Base-by-base conservation (phyloP, 2,113 vertebrate species). In the Urocitellus parryii region DNA sequence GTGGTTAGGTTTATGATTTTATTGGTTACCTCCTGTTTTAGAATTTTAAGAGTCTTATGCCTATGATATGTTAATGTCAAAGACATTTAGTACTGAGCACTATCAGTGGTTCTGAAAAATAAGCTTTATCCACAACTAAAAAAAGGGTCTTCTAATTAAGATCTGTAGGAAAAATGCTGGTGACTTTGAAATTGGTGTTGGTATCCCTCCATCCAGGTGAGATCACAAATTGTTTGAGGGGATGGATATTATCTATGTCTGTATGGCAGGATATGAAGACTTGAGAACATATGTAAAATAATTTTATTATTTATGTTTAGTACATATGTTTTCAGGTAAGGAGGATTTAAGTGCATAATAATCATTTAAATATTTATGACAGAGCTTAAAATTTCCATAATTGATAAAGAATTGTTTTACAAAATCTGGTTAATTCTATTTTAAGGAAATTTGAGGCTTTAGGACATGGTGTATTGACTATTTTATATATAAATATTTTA, bases 381-480 rank as follows among this genome's bases (percentile, higher is more conserved):
- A 87, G 70, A 96, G 65, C 7, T 83, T 93, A 90, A 51, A 39
- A 45, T 68, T 32, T 91, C 17, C n/a, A 32, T 73, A 56, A 51
- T 45, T 72, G 27, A 72, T 83, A 73, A 51, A 94, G 29, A 24
- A 91, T 53, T 86, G 5, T 65, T 94, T 82, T 86, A 82, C 0
- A 68, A 86, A 94, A 53, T 78, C 10, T 79, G 5, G 68, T 88
- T 80, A 29, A 89, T 67, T 94, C 32, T 1, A 72, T 79, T 94
- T 91, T 77, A 84, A 85, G 53, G 65, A 89, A 89, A 80, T 48
- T 76, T 93, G 81, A 88, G 68, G 27, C 67, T 95, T 85, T 68
- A 95, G 68, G 73, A 88, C 61, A 61, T 73, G 63, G 74, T 56
- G 13, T 79, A 42, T 53, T 90, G 39, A 32, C 32, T 86, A 81